Percentiles rank a stretch among this genome's conserved stretches.
These are phyloP conservation scores for Argynnis bischoffii DNA, from an alignment of 2,888 invertebrate species.

Conservation along the genomic window DNA sequence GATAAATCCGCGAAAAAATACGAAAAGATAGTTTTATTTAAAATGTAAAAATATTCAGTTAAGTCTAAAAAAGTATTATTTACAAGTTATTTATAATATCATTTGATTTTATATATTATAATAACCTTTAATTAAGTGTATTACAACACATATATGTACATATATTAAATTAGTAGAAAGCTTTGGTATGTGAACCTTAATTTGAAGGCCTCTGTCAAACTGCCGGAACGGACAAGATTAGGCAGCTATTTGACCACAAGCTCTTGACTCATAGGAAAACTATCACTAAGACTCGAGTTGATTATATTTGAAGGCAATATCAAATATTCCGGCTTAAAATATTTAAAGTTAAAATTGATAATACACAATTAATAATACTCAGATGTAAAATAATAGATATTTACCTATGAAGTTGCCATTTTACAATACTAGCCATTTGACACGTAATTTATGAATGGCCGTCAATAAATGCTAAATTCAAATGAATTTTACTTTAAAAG, in stretches of 20 bases:
- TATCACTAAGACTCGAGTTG: constrained; percentile 28
- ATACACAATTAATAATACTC: neutral
- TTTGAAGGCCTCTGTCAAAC: constrained; percentile 11
- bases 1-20: no score
- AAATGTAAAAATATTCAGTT: no score
- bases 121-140: no score
- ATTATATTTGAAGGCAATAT: constrained; percentile 26
- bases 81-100: neutral
- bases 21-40: no score
- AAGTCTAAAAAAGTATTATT: no score
- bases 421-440: no score
- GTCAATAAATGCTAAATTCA: no score
- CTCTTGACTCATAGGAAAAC: constrained; percentile 40
- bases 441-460: no score
- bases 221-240: constrained; percentile 41
- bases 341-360: neutral
- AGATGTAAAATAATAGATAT: constrained; percentile 4
- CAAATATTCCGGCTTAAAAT: constrained; percentile 8
- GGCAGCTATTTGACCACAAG: constrained; percentile 35
- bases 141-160: no score
- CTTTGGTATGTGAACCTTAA: neutral
- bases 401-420: no score
- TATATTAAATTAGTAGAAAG: neutral
- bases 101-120: no score
- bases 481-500: no score